Conservation (phyloP, 2,797 vertebrate genomes). For the Hemitrygon akajei region DNA sequence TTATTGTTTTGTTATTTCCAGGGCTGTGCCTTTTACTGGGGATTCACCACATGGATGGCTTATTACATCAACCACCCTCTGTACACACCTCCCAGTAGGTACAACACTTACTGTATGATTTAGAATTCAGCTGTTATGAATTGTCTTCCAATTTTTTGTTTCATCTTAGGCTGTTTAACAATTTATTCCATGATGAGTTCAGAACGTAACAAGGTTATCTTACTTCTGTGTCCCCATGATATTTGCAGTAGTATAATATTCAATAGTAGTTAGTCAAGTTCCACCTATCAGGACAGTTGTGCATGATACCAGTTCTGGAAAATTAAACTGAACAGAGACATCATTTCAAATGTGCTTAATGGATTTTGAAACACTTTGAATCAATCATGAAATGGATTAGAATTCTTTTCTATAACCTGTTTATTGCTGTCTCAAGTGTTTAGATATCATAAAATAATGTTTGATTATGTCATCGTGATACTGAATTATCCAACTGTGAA, state of each 20-base stretch:
- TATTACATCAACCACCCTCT: conserved; percentile 60
- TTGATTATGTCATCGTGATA: not conserved
- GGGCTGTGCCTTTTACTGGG: conserved; percentile 67
- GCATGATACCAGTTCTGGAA: not conserved
- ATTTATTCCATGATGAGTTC: not conserved
- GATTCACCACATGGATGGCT: conserved; percentile 63
- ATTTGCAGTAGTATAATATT: not conserved
- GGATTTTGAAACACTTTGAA: not conserved
- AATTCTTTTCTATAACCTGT: not conserved
- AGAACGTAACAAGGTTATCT: not conserved
- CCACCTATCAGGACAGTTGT: not conserved
- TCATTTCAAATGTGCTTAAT: not conserved
- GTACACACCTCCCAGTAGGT: conserved; percentile 66
- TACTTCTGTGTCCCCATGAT: not conserved
- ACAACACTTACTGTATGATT: conserved; percentile 31
- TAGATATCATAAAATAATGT: not conserved
- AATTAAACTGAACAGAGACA: not conserved
- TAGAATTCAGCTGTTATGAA: not conserved
- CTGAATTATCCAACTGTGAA: not conserved
- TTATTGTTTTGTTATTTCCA: conserved; percentile 48
- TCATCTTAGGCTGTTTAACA: not conserved
- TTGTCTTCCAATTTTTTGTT: not conserved
- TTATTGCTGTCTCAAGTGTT: not conserved
- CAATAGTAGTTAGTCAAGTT: not conserved
- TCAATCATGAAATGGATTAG: not conserved